phyloP scores from a whole-genome alignment of 2,888 invertebrate genomes.

The Anodontia alba region DNA sequence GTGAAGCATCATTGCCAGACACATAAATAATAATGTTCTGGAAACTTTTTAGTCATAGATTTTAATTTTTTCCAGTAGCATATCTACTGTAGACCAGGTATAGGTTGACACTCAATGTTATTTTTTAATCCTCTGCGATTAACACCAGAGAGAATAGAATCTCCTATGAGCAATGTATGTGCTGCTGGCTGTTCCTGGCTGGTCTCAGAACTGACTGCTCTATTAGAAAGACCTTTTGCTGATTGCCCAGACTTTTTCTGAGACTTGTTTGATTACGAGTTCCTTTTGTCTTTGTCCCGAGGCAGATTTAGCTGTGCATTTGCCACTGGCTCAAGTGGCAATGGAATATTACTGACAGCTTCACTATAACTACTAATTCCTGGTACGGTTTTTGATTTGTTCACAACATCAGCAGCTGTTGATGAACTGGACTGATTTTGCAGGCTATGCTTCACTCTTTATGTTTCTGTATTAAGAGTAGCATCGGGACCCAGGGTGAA shows the following conservation, averaged over 20 bases:
- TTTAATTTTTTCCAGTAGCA: neutral
- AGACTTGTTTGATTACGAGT: too few relatives aligned
- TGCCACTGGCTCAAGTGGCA: neutral
- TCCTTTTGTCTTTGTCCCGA: neutral
- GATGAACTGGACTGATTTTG: neutral
- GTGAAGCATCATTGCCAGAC: conserved; percentile 1
- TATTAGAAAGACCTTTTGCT: neutral
- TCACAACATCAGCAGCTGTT: neutral
- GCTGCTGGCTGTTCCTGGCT: neutral
- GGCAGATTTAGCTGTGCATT: too few relatives aligned
- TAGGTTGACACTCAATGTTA: neutral
- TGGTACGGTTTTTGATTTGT: neutral
- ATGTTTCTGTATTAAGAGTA: too few relatives aligned
- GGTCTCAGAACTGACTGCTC: neutral
- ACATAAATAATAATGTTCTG: neutral
- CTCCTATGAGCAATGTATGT: neutral
- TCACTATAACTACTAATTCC: neutral
- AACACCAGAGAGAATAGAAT: neutral
- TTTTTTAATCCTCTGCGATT: neutral
- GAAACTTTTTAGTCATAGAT: conserved; percentile 1
- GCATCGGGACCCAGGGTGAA: too few relatives aligned
- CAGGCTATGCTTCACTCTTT: neutral
- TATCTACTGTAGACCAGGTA: neutral
- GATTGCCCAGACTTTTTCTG: neutral
- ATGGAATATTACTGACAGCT: neutral